Evolutionary conservation across 2,113 vertebrate genomes (phyloP), one percentile per base, ranked within the genome.

Genomic region (Cyanoliseus patagonus): DNA sequence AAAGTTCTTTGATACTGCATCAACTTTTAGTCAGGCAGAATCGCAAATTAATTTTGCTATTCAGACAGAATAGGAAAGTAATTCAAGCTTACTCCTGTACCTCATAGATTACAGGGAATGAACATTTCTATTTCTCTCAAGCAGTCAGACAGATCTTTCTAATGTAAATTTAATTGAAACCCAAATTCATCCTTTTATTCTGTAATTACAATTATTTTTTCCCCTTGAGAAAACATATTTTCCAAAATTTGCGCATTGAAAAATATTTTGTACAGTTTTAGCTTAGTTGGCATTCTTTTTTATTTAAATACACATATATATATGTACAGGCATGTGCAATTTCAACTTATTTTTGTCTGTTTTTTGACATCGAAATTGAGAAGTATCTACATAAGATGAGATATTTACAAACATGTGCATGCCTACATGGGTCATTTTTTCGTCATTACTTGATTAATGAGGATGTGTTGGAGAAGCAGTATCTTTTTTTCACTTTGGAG

Each of bases 141-240:
- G 47, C 37, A 76, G 31, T 70, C 25, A 89, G 59, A 47, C 27
- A 44, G 19, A 23, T 72, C 9, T 78, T 92, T 87, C 46, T 78
- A 82, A 84, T 67, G 42, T 33, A 84, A 81, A 70, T 84, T 37
- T 82, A 84, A 82, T 59, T 72, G 33, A 87, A 91, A 78, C 6
- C 46, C 46, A 84, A 72, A 75, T 49, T 53, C 70, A 33, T 67
- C 37, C 61, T 81, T 49, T 53, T 81, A 30, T 67, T 41, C 51
- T 78, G 8, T 35, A 52, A 33, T 75, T 82, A 33, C 30, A 73
- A 73, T 37, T 41, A 51, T 27, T 61, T 70, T 91, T 89, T 63
- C 18, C 37, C 11, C 42, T 66, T 72, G 37, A 82, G 13, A 51
- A 94, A 84, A 37, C 3, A 15, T 18, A 62, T 25, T 53, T 83